These are phyloP conservation scores for Heliconius ismenius DNA, from an alignment of 2,888 invertebrate genomes.

Conservation along the genomic window DNA sequence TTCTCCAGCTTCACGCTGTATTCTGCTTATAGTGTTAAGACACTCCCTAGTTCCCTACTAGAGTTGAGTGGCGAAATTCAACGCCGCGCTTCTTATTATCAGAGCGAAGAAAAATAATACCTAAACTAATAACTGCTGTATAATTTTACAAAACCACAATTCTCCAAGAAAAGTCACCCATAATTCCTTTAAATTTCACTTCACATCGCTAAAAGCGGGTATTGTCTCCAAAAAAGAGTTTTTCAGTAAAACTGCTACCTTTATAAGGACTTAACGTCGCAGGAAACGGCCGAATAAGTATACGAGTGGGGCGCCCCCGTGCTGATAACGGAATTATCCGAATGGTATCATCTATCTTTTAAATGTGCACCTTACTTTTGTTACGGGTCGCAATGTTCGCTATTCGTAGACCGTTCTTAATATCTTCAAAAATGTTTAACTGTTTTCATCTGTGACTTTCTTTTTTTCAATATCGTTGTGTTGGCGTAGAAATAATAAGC, in stretches of 20 bases:
- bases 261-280: constrained; percentile 77
- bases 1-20: not conserved
- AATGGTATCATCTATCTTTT: constrained; percentile 85
- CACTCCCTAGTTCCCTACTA: not conserved
- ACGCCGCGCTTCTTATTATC: not conserved
- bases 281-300: constrained; percentile 77
- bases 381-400: constrained; percentile 54
- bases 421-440: constrained; percentile 36
- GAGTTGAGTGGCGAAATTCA: not conserved
- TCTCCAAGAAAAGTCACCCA: constrained; percentile 1
- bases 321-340: constrained; percentile 86
- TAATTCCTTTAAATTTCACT: constrained; percentile 19
- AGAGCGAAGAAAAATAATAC: not conserved
- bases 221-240: constrained; percentile 75
- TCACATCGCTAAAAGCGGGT: constrained; percentile 54
- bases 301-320: constrained; percentile 77
- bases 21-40: not conserved
- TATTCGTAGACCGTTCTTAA: constrained; percentile 38
- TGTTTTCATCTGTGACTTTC: not conserved
- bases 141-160: not conserved
- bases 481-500: not conserved
- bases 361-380: constrained; percentile 82
- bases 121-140: not conserved
- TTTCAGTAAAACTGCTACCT: constrained; percentile 76
- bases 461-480: not conserved